These are phyloP conservation scores for Melanerpes formicivorus DNA, from an alignment of 2,113 vertebrate species.

Conservation along the genomic window DNA sequence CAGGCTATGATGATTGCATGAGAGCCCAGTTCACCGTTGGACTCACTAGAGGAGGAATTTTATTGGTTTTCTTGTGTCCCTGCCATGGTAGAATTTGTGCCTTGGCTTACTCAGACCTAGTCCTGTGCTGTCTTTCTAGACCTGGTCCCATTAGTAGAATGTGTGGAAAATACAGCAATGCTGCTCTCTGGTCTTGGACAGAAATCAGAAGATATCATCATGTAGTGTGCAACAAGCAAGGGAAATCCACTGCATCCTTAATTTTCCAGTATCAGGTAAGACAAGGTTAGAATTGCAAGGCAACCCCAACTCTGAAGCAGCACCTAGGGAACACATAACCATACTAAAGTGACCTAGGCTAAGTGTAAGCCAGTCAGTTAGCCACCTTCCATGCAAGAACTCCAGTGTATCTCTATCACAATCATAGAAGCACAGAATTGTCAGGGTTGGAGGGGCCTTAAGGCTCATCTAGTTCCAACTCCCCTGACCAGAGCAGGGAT, in stretches of 20 bases:
- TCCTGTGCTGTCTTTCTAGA: neutral
- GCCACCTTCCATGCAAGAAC: neutral
- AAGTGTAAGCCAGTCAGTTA: neutral
- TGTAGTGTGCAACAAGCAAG: neutral
- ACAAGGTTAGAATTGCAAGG: neutral
- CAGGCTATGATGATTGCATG: neutral
- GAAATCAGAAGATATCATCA: neutral
- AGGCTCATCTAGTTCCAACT: too few relatives aligned
- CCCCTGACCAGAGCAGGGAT: too few relatives aligned
- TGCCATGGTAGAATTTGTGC: neutral
- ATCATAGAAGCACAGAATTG: neutral
- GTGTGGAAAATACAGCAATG: neutral
- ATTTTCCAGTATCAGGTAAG: neutral
- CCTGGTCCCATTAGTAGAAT: accelerated
- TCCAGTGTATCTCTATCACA: neutral
- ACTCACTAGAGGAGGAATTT: neutral
- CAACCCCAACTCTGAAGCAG: neutral
- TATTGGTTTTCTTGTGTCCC: accelerated
- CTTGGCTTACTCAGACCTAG: neutral
- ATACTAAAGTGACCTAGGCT: neutral
- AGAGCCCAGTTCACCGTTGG: neutral
- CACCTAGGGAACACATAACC: neutral
- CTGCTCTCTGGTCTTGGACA: neutral
- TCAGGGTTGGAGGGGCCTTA: too few relatives aligned
- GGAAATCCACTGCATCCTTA: neutral